phyloP scores from a whole-genome alignment of 2,888 invertebrate species.

The Stenodema calcarata region DNA sequence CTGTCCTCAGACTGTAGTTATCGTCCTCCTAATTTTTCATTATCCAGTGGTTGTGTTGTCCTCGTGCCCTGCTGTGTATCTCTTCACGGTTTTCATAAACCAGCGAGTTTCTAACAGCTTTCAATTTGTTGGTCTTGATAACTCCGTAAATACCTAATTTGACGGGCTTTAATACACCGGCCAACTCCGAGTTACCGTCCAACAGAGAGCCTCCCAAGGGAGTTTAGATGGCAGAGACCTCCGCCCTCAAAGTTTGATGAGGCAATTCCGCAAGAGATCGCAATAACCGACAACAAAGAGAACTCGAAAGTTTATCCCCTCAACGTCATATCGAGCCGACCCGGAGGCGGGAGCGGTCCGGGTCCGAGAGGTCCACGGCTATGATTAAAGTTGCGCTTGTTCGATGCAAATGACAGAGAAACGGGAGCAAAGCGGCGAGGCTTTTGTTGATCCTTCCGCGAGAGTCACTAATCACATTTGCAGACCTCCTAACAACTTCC shows the following conservation, averaged over 20 bases:
- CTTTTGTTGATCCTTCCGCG: not conserved
- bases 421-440: not conserved
- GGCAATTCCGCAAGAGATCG: slow-evolving; percentile 19
- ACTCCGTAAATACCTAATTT: not conserved
- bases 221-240: not conserved
- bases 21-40: too few relatives aligned
- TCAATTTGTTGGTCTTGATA: not conserved
- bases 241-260: slow-evolving; percentile 7
- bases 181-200: not conserved
- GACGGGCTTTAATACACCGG: not conserved
- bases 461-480: not conserved
- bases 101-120: not conserved
- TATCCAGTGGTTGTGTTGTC: too few relatives aligned
- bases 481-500: not conserved
- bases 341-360: not conserved
- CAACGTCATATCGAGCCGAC: not conserved
- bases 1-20: too few relatives aligned
- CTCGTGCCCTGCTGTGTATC: not conserved
- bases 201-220: not conserved
- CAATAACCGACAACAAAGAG: not conserved
- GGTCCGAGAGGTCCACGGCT: not conserved
- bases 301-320: not conserved
- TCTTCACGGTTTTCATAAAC: not conserved
- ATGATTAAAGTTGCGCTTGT: not conserved
- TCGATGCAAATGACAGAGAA: not conserved